phyloP scores from a whole-genome alignment of 2,888 invertebrate genomes.

The Drosophila algonquin region DNA sequence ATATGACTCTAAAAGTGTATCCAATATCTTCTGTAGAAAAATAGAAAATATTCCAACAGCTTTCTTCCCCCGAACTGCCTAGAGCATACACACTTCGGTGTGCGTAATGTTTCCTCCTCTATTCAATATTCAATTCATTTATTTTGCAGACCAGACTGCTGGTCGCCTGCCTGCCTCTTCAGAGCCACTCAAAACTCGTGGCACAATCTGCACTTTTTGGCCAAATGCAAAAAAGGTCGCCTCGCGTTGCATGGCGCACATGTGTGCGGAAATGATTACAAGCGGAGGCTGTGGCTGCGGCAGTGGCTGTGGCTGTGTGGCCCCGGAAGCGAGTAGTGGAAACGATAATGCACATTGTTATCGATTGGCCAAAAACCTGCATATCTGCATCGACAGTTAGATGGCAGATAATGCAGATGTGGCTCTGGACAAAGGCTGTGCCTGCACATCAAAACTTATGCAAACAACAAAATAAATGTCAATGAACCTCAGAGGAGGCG shows the following conservation, averaged over 20 bases:
- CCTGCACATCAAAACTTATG: neutral
- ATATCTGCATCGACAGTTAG: slow-evolving; percentile 30
- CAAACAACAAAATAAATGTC: neutral
- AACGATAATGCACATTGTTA: slow-evolving; percentile 44
- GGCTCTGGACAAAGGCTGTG: neutral
- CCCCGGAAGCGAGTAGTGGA: slow-evolving; percentile 24
- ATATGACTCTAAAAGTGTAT: too few relatives aligned
- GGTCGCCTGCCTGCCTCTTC: slow-evolving; percentile 16
- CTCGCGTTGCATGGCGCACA: slow-evolving; percentile 13
- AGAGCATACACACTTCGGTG: neutral
- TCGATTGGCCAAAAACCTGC: slow-evolving; percentile 57
- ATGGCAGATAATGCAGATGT: slow-evolving; percentile 17
- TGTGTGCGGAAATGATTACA: slow-evolving; percentile 42
- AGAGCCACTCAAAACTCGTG: neutral
- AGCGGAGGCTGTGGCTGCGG: slow-evolving; percentile 37
- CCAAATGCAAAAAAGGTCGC: slow-evolving; percentile 26
- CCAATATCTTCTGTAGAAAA: neutral
- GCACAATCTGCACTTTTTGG: slow-evolving; percentile 23
- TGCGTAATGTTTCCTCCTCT: neutral
- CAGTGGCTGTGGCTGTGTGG: neutral
- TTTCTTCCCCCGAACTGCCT: neutral
- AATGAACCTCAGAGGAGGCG: neutral
- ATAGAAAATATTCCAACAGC: neutral
- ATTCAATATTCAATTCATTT: slow-evolving; percentile 18
- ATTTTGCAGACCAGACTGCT: slow-evolving; percentile 42